Evolutionary conservation across 2,113 vertebrate species (phyloP), one percentile per base, ranked within the genome.

Genomic region (Gnathonemus echidnorhynchus): DNA sequence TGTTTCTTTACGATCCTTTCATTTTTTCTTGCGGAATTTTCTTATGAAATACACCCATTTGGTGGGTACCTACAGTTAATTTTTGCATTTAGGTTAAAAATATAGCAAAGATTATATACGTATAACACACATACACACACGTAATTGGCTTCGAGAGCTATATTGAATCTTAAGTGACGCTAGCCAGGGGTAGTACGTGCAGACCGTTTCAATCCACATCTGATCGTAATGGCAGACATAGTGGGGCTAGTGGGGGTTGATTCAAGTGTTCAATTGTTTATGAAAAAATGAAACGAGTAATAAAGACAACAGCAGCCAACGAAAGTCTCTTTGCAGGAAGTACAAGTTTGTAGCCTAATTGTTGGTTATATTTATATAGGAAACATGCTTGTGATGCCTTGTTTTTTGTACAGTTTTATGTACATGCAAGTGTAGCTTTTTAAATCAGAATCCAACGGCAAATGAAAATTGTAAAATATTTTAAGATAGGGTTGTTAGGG

Each of bases 391-490:
- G 97, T 97, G 96, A 97, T 96, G 97, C 97, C 97, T 97, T 97
- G 97, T 97, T 97, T 97, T 97, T 97, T 97, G 97, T 98, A 98
- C 97, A 98, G 97, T 98, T 98, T 97, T 98, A 98, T 98, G 97
- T 98, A 98, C 97, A 98, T 96, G 97, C 96, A 97, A 96, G 96
- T 97, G 96, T 98, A 97, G 97, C 97, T 97, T 97, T 96, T 96
- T 94, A 90, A 92, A 89, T 94, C 90, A 91, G 92, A 91, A 89
- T 87, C 58, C 94, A 95, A 93, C 91, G 93, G 93, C 91, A 91
- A 94, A 87, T 91, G 77, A 91, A 94, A 94, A 93, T 91, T 95
- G 97, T 97, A 96, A 93, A 95, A 95, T 96, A 95, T 96, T 93
- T 97, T 96, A 95, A 93, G 94, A 95, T 96, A 94, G 94, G 93